Conservation (phyloP, 2,797 vertebrate species). For the Chloroceryle inda region DNA sequence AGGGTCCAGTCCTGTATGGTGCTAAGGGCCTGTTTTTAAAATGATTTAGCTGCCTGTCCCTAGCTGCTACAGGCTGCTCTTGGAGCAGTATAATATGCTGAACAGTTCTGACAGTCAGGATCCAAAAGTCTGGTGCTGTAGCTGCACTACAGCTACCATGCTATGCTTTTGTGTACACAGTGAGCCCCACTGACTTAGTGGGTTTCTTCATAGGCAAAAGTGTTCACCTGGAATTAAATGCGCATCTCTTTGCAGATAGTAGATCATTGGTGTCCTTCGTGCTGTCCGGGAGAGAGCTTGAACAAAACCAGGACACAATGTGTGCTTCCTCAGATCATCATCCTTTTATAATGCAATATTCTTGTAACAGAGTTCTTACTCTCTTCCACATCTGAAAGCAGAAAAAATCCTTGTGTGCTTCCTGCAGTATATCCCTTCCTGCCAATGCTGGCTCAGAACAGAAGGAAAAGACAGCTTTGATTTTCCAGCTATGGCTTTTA, state of each 20-base stretch:
- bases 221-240: not conserved
- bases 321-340: not conserved
- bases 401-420: not conserved
- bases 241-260: not conserved
- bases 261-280: not conserved
- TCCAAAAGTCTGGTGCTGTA: not conserved
- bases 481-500: constrained; percentile 18
- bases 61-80: not conserved
- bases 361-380: not conserved
- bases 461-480: constrained; percentile 32
- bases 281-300: not conserved
- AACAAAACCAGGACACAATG: accelerated
- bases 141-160: not conserved
- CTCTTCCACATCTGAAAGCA: not conserved
- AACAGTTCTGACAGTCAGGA: not conserved
- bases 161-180: not conserved
- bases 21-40: not conserved
- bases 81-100: not conserved
- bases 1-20: not conserved
- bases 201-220: not conserved
- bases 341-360: not conserved
- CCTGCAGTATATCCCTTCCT: not conserved
- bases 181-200: not conserved
- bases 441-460: constrained; percentile 24
- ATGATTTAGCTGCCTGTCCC: not conserved